Base-by-base conservation (phyloP, 1,140 invertebrate species). In the Pseudomyrmex flavicornis region DNA sequence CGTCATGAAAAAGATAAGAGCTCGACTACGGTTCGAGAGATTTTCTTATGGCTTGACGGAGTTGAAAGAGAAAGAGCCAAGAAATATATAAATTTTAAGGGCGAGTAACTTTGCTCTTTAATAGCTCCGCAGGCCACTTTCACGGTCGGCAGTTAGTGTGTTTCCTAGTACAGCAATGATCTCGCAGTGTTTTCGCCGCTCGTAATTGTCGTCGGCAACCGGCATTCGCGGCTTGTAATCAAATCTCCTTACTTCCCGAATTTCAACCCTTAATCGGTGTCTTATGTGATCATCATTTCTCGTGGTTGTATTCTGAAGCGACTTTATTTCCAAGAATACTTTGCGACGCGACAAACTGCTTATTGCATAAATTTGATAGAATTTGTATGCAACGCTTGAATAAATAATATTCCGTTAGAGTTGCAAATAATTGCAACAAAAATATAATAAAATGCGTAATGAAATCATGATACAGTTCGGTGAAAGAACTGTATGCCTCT, bases 71-170 rank as follows among this genome's bases (percentile, higher is more conserved):
- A 35, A 35, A 35, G 35, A n/a, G 59, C n/a, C 54, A 46, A 79
- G 74, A 76, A 84, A 84, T 90, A 87, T 82, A 88, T 91, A 89
- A 92, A 91, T 90, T 92, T 92, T 93, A 93, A 92, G 89, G 90
- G 87, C 87, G 61, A 88, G 80, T 80, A 77, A 13, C 82, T 75
- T 76, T 76, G 66, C 50, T 83, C 63, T 85, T 91, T 91, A 91
- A 90, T 89, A 88, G 74, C 76, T 26, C 62, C 56, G 75, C 52
- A 84, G 88, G 84, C 90, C 91, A 89, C 86, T 92, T 93, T 89
- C 44, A 35, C 35, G 77, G 86, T 54, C 13, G 44, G 4, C 68
- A 85, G 91, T 93, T 92, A 92, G 84, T 91, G 90, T 89, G 87
- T 92, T 93, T 93, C 92, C 90, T 89, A 92, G 92, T 93, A 92